Evolutionary conservation across 2,888 invertebrate species (phyloP), one percentile per base, ranked within the genome.

Genomic region (Bunonema sp.): DNA sequence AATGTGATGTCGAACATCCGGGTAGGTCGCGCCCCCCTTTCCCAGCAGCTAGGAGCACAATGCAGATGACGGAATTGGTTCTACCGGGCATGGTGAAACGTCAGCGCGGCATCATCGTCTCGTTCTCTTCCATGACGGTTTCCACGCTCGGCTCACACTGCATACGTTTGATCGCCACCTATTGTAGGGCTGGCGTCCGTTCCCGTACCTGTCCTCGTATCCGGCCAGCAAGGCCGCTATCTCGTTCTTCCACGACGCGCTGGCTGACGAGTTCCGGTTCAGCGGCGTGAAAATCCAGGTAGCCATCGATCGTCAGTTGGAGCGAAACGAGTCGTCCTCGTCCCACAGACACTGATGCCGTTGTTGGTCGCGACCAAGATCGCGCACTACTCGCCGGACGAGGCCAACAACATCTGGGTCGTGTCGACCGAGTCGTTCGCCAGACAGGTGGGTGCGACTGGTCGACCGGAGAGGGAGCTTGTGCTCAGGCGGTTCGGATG

Each of bases 321-420:
- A 12, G 8, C 28, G 8, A 26, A 26, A 10, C 8, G 12, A 10
- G 28, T 26, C 12, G 12, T 26, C 8, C 12, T 26, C 28, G 8
- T 26, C 28, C 12, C 31, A 12, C 45, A 62, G 55, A 62, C 61
- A 37, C 49, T 65, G 16, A 54, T 64, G 16, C 65, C 65, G 19
- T 45, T 61, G 42, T 44, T 65, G 24, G 65, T 65, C 3, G 64
- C 65, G n/a, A 66, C 65, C 1, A 65, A 65, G 45, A 56, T 66
- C 8, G 63, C 65, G 3, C 58, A 56, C 2, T 65, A 66, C 35
- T 59, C 60, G 29, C 39, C 45, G 3, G 42, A 49, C 24, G 65
- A 66, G 33, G 60, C 65, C 22, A 61, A 65, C 45, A 52, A 59
- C 38, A 43, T 65, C 8, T 60, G 59, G 24, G 63, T 66, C 12